Conservation (phyloP, 2,888 invertebrate species). For the Sinopyrophorus schimmeli region DNA sequence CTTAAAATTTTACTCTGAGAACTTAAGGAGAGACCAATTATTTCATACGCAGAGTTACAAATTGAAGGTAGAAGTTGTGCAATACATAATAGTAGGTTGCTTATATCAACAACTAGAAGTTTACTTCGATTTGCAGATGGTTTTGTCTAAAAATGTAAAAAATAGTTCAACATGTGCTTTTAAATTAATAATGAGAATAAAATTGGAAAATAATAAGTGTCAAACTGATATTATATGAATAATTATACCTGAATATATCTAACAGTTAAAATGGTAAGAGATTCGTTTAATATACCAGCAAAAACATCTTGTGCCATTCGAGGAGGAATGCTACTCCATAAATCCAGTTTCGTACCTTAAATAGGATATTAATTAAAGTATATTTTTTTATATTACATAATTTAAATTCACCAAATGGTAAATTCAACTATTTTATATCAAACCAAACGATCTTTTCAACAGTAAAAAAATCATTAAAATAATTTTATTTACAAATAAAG, state of each 20-base stretch:
- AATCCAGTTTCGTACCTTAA: conserved; percentile 73
- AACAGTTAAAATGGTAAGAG: conserved; percentile 76
- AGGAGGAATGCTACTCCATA: conserved; percentile 88
- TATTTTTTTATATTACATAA: background rate
- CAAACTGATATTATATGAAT: conserved; percentile 4
- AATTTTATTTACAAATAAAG: too few relatives aligned
- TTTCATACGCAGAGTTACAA: conserved; percentile 65
- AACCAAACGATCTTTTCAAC: too few relatives aligned
- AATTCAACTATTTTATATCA: background rate
- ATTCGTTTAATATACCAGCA: conserved; percentile 84
- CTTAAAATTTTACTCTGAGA: conserved; percentile 71
- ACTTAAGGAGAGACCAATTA: conserved; percentile 63
- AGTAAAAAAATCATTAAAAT: too few relatives aligned
- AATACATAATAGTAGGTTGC: conserved; percentile 76
- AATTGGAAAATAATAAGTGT: background rate
- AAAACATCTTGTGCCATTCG: conserved; percentile 85
- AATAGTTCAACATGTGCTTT: background rate
- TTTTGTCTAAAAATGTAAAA: conserved; percentile 60
- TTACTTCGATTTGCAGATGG: conserved; percentile 63
- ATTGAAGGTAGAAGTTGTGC: conserved; percentile 72
- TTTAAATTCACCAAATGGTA: background rate
- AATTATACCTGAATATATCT: conserved; percentile 73
- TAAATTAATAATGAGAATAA: conserved; percentile 1
- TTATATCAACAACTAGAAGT: conserved; percentile 70
- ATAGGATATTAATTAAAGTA: background rate